Evolutionary conservation across 2,888 invertebrate species (phyloP).

Genomic region (Linnaemya vulpina): DNA sequence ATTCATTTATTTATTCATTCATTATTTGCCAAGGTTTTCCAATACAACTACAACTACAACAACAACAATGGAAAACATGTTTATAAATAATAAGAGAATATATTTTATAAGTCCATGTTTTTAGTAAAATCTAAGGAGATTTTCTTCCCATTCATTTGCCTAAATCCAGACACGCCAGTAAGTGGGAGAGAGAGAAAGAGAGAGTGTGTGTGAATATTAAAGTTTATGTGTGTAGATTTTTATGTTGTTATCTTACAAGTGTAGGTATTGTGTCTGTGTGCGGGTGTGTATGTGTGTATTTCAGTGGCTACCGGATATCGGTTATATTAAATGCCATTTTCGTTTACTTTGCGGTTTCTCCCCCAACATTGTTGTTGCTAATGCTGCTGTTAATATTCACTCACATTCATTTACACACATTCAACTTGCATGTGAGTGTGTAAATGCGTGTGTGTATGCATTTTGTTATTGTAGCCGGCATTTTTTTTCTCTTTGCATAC

Average conservation of each 20-base stretch:
- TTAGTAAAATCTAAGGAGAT: conserved; percentile 25
- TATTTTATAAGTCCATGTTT: conserved; percentile 36
- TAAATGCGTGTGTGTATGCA: conserved; percentile 1
- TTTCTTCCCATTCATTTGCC: conserved; percentile 6
- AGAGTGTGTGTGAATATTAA: not conserved
- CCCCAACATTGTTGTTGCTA: conserved; percentile 74
- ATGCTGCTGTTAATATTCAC: conserved; percentile 65
- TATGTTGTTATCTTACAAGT: not conserved
- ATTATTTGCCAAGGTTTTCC: conserved; percentile 64
- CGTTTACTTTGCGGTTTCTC: conserved; percentile 75
- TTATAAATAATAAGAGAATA: not conserved
- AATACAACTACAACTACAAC: conserved; percentile 27
- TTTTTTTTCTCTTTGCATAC: not conserved
- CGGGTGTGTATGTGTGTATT: conserved; percentile 53
- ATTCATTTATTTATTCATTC: conserved; percentile 60
- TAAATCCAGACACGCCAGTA: not conserved
- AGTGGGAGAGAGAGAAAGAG: too few relatives aligned
- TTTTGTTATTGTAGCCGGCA: conserved; percentile 29
- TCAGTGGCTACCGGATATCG: conserved; percentile 73
- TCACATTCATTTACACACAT: conserved; percentile 68
- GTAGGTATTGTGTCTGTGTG: conserved; percentile 3
- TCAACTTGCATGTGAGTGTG: conserved; percentile 38
- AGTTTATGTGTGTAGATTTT: not conserved
- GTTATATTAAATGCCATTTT: conserved; percentile 77
- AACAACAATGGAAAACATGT: not conserved